Conservation (phyloP, 2,888 invertebrate genomes). For the Alentia gelatinosa region DNA sequence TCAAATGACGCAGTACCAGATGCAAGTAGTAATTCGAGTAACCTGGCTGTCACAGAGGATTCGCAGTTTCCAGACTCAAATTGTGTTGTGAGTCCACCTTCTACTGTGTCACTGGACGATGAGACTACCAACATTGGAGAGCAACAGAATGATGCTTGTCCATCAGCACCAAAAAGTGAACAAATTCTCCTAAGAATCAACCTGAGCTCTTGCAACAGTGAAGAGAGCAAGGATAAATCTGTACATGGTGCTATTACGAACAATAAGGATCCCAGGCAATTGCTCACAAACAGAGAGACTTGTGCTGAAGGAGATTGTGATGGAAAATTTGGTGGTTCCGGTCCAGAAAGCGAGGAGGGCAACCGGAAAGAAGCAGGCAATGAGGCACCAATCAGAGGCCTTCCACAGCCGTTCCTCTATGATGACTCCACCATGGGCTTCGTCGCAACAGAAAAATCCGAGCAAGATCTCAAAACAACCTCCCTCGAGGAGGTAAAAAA, state of each 20-base stretch:
- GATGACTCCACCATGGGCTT: constrained; percentile 27
- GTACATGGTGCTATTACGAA: background rate
- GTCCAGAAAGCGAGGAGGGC: background rate
- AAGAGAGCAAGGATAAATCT: too few relatives aligned
- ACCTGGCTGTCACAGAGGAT: background rate
- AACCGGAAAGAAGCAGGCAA: background rate
- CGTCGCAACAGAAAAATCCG: background rate
- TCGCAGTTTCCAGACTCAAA: background rate
- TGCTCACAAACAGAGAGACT: background rate
- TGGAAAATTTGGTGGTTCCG: background rate
- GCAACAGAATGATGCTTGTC: background rate
- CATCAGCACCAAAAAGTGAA: background rate
- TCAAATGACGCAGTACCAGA: background rate
- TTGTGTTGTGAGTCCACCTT: background rate
- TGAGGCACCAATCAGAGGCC: background rate
- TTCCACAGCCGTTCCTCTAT: background rate
- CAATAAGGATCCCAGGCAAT: background rate
- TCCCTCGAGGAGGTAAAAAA: too few relatives aligned
- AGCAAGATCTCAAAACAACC: too few relatives aligned
- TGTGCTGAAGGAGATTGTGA: background rate
- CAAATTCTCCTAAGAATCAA: background rate
- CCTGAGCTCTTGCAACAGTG: background rate
- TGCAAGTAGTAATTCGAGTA: background rate
- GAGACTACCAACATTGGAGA: background rate
- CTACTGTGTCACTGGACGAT: background rate